Evolutionary conservation across 2,888 invertebrate species (phyloP), one percentile per base, ranked within the genome.

Genomic region (Cosmia trapezina): DNA sequence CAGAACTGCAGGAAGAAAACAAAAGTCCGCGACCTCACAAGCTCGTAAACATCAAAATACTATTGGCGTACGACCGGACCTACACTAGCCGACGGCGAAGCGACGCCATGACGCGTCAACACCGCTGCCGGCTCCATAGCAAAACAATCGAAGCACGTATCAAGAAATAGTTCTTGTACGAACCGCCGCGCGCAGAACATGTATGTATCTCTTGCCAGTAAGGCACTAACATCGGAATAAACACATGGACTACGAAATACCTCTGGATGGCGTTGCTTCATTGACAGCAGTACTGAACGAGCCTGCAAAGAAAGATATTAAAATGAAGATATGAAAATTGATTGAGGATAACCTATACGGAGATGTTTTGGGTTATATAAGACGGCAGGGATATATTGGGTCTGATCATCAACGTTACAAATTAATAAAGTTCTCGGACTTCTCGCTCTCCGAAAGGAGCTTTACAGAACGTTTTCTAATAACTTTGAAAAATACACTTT

Each of bases 91-190:
- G 78, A 75, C 0, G 87, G 86, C 43, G 83, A 83, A 1, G 84
- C 57, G n/a, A 81, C 79, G 54, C 84, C 85, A 74, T 92, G 95
- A 0, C 94, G 85, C 6, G 93, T 87, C 28, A 97, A 90, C 14
- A 97, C 93, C 5, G 94, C 93, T 62, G 93, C 87, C 0, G 97
- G 96, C 78, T 97, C 97, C 41, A 88, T 86, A 60, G 94, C 93
- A 85, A 97, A 97, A 81, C 96, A 96, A 64, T 97, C 97, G 90
- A 98, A 98, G 88, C 97, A 96, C 41, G 98, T 96, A 90, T 99
- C 99, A 66, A 98, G 96, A 93, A 99, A 99, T 53, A 99, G 96
- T 93, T 99, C 99, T 92, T 99, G 99, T 47, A 99, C 96, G 93
- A 99, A 98, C 71, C 99, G 97, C 17, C 99, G 97, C 4, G 98